These are phyloP conservation scores for Lacerta bilineata DNA, from an alignment of 2,797 vertebrate species.

Conservation along the genomic window DNA sequence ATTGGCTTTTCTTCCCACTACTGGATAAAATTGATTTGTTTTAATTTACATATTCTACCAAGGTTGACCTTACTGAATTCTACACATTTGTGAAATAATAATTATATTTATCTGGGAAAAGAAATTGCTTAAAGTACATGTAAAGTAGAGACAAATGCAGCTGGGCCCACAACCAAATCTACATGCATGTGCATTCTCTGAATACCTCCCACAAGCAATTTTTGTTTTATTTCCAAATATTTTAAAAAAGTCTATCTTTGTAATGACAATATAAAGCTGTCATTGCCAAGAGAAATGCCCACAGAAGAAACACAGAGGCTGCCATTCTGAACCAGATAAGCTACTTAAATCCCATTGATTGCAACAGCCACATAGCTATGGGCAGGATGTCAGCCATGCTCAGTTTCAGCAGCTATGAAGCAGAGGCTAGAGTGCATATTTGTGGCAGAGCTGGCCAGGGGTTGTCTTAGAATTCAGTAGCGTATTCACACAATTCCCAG, in stretches of 20 bases:
- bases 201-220: not conserved
- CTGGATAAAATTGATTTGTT: not conserved
- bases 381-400: not conserved
- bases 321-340: not conserved
- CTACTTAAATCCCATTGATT: not conserved
- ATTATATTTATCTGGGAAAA: not conserved
- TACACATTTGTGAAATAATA: not conserved
- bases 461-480: conserved; percentile 14
- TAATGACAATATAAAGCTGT: not conserved
- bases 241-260: not conserved
- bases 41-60: conserved; percentile 14
- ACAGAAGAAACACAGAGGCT: not conserved
- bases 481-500: conserved; percentile 21
- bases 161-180: not conserved
- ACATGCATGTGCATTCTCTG: not conserved
- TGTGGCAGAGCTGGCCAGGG: not conserved
- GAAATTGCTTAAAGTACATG: not conserved
- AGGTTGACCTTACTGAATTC: not conserved
- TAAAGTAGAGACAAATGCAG: not conserved
- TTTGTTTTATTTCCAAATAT: not conserved
- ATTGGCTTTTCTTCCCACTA: not conserved
- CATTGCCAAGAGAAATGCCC: not conserved
- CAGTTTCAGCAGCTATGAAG: not conserved
- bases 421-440: not conserved
- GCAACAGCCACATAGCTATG: not conserved